Conservation (phyloP, 1,140 invertebrate species). For the Triops longicaudatus region DNA sequence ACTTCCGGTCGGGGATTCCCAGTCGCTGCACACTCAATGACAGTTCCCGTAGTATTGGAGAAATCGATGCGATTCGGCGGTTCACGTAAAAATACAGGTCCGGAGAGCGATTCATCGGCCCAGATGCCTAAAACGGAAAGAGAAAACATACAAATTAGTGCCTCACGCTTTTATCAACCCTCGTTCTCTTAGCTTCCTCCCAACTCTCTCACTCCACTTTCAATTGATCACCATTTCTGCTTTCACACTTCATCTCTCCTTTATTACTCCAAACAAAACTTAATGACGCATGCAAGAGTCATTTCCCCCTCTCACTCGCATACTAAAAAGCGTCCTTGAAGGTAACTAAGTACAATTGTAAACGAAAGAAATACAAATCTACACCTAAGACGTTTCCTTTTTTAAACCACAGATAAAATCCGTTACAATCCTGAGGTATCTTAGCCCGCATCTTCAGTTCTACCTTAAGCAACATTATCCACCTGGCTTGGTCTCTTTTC, state of each 20-base stretch:
- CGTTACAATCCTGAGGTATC: background rate
- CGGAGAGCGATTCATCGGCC: slow-evolving; percentile 37
- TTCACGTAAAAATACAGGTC: slow-evolving; percentile 84
- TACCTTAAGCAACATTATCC: background rate
- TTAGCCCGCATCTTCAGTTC: background rate
- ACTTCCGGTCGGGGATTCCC: slow-evolving; percentile 84
- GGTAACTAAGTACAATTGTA: too few relatives aligned
- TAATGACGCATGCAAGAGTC: background rate
- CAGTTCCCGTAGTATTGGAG: slow-evolving; percentile 85
- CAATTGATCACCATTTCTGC: background rate
- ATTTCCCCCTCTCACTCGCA: background rate
- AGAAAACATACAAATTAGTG: background rate
- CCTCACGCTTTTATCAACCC: background rate
- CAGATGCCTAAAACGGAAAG: slow-evolving; percentile 16
- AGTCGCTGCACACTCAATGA: slow-evolving; percentile 82
- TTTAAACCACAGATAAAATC: too few relatives aligned
- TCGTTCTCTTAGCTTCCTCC: too few relatives aligned
- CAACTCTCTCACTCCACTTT: too few relatives aligned
- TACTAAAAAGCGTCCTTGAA: too few relatives aligned
- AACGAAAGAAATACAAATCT: too few relatives aligned
- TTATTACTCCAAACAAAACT: background rate
- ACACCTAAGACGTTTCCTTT: too few relatives aligned
- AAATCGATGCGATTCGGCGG: slow-evolving; percentile 85
- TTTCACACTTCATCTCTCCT: background rate
- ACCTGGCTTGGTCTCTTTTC: background rate